A percentile compares a stretch with the other conserved stretches of the same genome.
phyloP scores from a whole-genome alignment of 1,140 invertebrate genomes.

The Carposina sasakii region DNA sequence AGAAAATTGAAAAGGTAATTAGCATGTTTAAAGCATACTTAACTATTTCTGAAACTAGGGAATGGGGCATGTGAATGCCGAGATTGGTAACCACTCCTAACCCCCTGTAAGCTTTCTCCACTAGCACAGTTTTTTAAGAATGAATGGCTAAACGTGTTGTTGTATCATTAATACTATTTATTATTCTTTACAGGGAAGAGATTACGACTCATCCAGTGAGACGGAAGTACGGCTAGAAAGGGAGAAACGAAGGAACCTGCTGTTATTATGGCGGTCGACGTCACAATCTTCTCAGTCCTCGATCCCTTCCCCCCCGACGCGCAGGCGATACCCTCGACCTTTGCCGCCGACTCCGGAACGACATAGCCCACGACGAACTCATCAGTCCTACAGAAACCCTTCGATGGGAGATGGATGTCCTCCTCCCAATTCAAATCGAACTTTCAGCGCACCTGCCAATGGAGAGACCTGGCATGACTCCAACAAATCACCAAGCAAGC shows the following conservation, averaged over 20 bases:
- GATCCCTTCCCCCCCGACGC: conserved; percentile 51
- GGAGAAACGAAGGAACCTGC: conserved; percentile 72
- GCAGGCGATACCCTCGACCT: conserved; percentile 42
- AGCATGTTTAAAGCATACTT: too few species aligned
- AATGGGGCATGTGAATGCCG: too few species aligned
- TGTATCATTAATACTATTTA: conserved; percentile 7
- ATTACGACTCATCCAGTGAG: conserved; percentile 80
- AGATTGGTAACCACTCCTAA: too few species aligned
- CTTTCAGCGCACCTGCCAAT: conserved; percentile 58
- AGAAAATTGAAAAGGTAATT: conserved; percentile 92
- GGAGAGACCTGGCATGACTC: conserved; percentile 58
- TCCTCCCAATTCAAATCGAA: conserved; percentile 45
- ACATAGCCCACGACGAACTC: conserved; percentile 41
- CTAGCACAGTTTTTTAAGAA: too few species aligned
- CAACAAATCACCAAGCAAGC: conserved; percentile 59
- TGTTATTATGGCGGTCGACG: conserved; percentile 77
- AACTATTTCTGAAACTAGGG: too few species aligned
- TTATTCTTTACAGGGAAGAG: conserved; percentile 75
- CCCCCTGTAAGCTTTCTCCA: too few species aligned
- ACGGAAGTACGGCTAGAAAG: conserved; percentile 76
- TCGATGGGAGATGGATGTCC: conserved; percentile 57
- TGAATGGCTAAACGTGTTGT: too few species aligned
- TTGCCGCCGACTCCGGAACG: conserved; percentile 48
- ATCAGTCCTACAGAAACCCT: conserved; percentile 49
- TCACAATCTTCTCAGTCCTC: conserved; percentile 68